phyloP scores from a whole-genome alignment of 1,140 invertebrate species.

The Aphelenchoides fujianensis region DNA sequence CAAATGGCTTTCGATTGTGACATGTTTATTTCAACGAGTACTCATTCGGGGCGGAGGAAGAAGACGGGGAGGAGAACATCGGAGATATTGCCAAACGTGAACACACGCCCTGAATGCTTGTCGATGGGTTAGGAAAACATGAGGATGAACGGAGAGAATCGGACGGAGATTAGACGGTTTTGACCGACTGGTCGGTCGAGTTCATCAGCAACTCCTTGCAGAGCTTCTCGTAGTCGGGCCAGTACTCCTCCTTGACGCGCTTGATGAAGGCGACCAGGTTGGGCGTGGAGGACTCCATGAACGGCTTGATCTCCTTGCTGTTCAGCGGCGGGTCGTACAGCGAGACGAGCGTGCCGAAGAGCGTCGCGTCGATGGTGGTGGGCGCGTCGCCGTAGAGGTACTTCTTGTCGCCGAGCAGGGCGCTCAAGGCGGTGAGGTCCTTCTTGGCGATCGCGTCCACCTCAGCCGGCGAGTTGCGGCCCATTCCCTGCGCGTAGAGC shows the following conservation, averaged over 20 bases:
- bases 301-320: constrained; percentile 34
- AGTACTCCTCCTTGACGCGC: constrained; percentile 46
- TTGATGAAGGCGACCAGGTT: constrained; percentile 46
- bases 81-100: too few species aligned
- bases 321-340: constrained; percentile 43
- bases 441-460: constrained; percentile 83
- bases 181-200: too few species aligned
- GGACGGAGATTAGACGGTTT: neutral
- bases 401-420: constrained; percentile 80
- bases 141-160: too few species aligned
- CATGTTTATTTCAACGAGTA: too few species aligned
- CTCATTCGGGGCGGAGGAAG: too few species aligned
- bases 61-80: too few species aligned
- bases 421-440: constrained; percentile 82
- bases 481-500: constrained; percentile 70
- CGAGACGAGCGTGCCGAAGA: constrained; percentile 44
- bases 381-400: constrained; percentile 92
- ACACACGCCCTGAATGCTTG: too few species aligned
- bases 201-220: constrained; percentile 39
- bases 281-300: constrained; percentile 39
- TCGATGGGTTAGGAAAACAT: too few species aligned
- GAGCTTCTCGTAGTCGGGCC: constrained; percentile 54
- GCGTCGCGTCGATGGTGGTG: constrained; percentile 67
- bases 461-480: constrained; percentile 82
- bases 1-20: too few species aligned